Evolutionary conservation across 2,113 vertebrate genomes (phyloP).

Genomic region (Chionomys nivalis): DNA sequence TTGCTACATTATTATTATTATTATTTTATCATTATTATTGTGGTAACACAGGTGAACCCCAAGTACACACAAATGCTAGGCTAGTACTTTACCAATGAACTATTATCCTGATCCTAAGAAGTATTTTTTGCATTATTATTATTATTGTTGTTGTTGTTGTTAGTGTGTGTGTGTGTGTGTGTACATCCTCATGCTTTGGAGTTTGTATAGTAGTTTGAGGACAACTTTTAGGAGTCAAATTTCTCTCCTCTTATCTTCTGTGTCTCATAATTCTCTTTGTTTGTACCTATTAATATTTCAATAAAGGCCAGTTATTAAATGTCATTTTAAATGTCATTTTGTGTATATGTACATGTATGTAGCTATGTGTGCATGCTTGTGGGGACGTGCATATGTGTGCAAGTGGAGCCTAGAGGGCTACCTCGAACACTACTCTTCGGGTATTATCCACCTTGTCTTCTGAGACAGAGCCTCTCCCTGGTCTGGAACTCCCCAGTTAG

Average conservation of each 20-base stretch:
- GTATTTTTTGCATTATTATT: not conserved
- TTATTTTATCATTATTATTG: not conserved
- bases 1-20: not conserved
- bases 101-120: not conserved
- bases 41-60: no score
- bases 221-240: not conserved
- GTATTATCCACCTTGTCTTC: not conserved
- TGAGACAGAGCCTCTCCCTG: not conserved
- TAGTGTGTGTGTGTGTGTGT: not conserved
- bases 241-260: not conserved
- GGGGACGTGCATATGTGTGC: not conserved
- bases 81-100: not conserved
- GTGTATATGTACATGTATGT: not conserved
- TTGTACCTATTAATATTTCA: constrained; percentile 35
- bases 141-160: not conserved
- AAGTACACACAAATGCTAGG: not conserved
- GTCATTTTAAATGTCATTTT: not conserved
- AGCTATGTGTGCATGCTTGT: not conserved
- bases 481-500: not conserved
- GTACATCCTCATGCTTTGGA: not conserved
- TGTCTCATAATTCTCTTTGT: constrained; percentile 31
- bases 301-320: constrained; percentile 43
- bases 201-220: not conserved
- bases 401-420: not conserved
- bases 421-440: no score